phyloP scores from a whole-genome alignment of 2,113 vertebrate species.

The Cinclus mexicanus region DNA sequence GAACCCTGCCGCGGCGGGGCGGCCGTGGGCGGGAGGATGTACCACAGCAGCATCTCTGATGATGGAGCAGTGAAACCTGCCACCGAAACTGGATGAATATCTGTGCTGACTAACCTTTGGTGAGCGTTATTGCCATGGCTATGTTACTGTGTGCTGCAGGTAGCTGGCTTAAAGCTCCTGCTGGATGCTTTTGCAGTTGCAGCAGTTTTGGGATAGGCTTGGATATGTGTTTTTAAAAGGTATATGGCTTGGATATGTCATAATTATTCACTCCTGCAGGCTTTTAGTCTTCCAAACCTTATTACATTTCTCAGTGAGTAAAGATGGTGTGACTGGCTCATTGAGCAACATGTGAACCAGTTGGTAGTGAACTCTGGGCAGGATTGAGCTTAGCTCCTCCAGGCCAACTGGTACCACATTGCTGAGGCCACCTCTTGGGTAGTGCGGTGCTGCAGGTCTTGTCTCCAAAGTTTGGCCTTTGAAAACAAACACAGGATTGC shows the following conservation, averaged over 20 bases:
- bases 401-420: rapidly evolving
- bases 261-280: neutral
- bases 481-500: neutral
- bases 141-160: neutral
- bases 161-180: neutral
- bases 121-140: neutral
- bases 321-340: neutral
- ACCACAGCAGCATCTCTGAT: rapidly evolving
- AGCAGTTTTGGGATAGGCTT: neutral
- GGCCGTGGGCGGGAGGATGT: neutral
- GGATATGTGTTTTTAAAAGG: neutral
- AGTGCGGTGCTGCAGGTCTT: rapidly evolving
- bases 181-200: neutral
- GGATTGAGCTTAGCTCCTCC: neutral
- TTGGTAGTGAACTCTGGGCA: neutral
- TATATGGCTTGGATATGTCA: no score
- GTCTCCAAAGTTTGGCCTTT: neutral
- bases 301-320: neutral
- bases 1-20: neutral
- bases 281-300: neutral
- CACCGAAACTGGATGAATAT: neutral
- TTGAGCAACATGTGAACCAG: neutral
- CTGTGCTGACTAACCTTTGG: neutral
- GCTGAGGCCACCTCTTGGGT: neutral
- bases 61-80: neutral